These are phyloP conservation scores for Neomonachus schauinslandi DNA, from an alignment of 2,113 vertebrate genomes.

Conservation along the genomic window DNA sequence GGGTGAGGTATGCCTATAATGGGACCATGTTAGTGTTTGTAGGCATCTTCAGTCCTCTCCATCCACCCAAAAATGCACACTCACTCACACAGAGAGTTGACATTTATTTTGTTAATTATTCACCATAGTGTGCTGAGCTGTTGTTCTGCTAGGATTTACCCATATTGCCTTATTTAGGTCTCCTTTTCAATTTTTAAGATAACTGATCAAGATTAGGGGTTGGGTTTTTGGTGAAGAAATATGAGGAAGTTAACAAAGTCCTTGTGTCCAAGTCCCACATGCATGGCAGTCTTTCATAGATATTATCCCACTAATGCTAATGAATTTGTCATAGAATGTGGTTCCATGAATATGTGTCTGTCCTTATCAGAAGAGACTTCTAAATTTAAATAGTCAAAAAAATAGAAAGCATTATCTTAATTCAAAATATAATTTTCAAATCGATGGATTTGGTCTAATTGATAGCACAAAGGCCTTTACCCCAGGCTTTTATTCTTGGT, in stretches of 20 bases:
- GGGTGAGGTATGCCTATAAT: background rate
- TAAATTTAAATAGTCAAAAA: constrained; percentile 68
- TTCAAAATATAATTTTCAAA: constrained; percentile 71
- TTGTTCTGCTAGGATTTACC: background rate
- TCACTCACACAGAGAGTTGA: background rate
- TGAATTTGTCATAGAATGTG: background rate
- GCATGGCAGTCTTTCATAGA: background rate
- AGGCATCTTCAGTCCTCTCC: background rate
- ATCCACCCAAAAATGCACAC: background rate
- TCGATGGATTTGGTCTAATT: constrained; percentile 68
- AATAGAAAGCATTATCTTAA: constrained; percentile 71
- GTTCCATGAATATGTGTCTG: background rate
- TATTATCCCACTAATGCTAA: background rate
- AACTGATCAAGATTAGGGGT: background rate
- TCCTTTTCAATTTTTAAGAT: background rate
- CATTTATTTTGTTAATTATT: background rate
- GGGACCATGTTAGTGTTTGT: background rate
- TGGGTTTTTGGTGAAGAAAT: background rate
- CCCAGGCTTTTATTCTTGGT: constrained; percentile 38
- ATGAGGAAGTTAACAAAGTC: background rate
- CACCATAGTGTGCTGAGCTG: background rate
- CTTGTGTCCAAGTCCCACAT: background rate
- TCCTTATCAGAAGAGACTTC: constrained; percentile 40
- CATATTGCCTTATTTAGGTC: background rate
- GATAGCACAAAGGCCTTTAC: constrained; percentile 26